phyloP scores from a whole-genome alignment of 1,140 invertebrate genomes.

The Cotesia glomerata region DNA sequence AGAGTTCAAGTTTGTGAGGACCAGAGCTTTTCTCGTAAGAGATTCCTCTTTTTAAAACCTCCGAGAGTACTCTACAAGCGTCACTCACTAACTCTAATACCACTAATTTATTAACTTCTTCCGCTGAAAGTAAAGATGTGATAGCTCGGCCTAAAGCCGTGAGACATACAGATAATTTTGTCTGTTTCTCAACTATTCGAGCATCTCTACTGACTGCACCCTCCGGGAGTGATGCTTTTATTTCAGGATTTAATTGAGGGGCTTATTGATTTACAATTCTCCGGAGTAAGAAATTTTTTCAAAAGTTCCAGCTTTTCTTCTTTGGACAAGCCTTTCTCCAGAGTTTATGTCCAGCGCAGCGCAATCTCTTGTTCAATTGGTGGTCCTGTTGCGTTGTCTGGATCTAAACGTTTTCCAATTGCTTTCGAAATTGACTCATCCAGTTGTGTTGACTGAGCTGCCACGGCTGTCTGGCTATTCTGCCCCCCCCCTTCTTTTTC shows the following conservation, averaged over 20 bases:
- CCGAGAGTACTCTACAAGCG: too few relatives aligned
- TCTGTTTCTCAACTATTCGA: slow-evolving; percentile 24
- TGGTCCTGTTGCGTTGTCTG: slow-evolving; percentile 7
- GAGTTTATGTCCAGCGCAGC: slow-evolving; percentile 5
- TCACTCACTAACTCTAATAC: too few relatives aligned
- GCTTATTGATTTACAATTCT: slow-evolving; percentile 15
- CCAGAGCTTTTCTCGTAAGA: too few relatives aligned
- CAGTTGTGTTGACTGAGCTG: too few relatives aligned
- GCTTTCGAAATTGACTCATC: not conserved
- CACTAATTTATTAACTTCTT: too few relatives aligned
- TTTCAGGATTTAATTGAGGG: slow-evolving; percentile 18
- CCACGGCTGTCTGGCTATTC: too few relatives aligned
- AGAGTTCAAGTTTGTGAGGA: too few relatives aligned
- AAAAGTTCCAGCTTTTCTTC: slow-evolving; percentile 2
- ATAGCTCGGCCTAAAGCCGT: not conserved
- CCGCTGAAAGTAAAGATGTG: not conserved
- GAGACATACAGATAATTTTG: not conserved
- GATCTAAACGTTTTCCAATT: slow-evolving; percentile 19
- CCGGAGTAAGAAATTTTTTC: slow-evolving; percentile 18
- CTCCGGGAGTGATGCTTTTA: slow-evolving; percentile 17
- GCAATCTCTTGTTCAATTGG: slow-evolving; percentile 22
- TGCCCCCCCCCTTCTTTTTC: too few relatives aligned
- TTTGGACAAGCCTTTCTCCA: slow-evolving; percentile 22
- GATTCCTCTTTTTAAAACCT: too few relatives aligned
- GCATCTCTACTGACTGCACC: slow-evolving; percentile 17